Percentiles rank a stretch among this genome's conserved stretches.
Conservation (phyloP, 2,797 vertebrate species). For the Cynodonichthys magdalenae region DNA sequence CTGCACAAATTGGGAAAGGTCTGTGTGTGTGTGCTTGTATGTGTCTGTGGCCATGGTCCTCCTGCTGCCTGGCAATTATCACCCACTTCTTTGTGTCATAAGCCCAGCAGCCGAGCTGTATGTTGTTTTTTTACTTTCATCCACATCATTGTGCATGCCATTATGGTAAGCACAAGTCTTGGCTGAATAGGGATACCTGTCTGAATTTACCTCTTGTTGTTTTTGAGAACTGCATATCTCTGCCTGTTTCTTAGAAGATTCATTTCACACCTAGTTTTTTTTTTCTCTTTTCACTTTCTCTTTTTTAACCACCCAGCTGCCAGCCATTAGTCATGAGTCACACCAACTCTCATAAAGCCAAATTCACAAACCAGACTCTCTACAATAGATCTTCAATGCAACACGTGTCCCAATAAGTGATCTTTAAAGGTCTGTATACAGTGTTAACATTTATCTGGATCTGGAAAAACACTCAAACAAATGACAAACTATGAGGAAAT, state of each 20-base stretch:
- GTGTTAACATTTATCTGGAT: neutral
- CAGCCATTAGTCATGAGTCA: neutral
- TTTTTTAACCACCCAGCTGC: neutral
- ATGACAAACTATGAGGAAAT: neutral
- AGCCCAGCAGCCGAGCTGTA: neutral
- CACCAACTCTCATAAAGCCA: neutral
- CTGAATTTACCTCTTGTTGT: neutral
- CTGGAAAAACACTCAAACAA: neutral
- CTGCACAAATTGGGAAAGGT: neutral
- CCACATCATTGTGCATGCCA: neutral
- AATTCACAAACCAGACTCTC: neutral
- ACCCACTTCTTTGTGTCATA: neutral
- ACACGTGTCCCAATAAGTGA: neutral
- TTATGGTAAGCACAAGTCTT: neutral
- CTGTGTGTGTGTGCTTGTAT: neutral
- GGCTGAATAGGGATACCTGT: neutral
- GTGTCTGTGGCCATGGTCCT: neutral
- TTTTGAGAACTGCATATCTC: neutral
- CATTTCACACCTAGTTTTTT: neutral
- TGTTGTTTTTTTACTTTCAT: neutral
- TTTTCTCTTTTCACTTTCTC: neutral
- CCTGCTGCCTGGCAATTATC: slow-evolving; percentile 5
- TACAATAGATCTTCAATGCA: neutral
- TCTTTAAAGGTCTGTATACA: neutral
- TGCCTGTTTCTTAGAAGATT: neutral